Conservation (phyloP, 1,140 invertebrate species). For the Solenopsis fugax region DNA sequence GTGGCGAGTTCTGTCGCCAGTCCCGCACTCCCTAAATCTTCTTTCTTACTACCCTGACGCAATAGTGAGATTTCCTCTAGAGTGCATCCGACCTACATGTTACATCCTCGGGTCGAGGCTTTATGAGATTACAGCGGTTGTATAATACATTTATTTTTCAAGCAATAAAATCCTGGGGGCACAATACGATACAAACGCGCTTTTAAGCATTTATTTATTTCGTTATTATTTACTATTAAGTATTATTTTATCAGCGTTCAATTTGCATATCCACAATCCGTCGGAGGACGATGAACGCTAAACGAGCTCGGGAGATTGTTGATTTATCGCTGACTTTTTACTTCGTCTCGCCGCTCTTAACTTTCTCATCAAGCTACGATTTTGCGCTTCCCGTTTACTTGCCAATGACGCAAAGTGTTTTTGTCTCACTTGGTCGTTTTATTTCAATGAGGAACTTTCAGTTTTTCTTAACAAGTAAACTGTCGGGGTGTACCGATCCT, state of each 20-base stretch:
- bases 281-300: neutral
- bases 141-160: slow-evolving; percentile 1
- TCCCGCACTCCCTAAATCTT: slow-evolving; percentile 46
- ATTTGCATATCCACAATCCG: neutral
- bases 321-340: slow-evolving; percentile 38
- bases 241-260: slow-evolving; percentile 17
- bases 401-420: slow-evolving; percentile 45
- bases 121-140: slow-evolving; percentile 18
- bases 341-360: slow-evolving; percentile 21
- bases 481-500: slow-evolving; percentile 25
- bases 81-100: slow-evolving; percentile 30
- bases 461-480: slow-evolving; percentile 52
- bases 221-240: neutral
- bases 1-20: slow-evolving; percentile 25
- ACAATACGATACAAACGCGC: neutral
- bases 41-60: slow-evolving; percentile 29
- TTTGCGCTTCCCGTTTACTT: slow-evolving; percentile 22
- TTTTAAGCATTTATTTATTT: neutral
- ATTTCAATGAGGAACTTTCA: slow-evolving; percentile 46
- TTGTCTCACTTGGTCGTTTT: slow-evolving; percentile 25
- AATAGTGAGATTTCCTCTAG: slow-evolving; percentile 7
- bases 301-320: neutral
- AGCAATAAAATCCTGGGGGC: neutral
- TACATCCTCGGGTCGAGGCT: slow-evolving; percentile 11
- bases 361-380: slow-evolving; percentile 50